Evolutionary conservation across 2,797 vertebrate species (phyloP), one percentile per base, ranked within the genome.

Genomic region (Sardinella longiceps): DNA sequence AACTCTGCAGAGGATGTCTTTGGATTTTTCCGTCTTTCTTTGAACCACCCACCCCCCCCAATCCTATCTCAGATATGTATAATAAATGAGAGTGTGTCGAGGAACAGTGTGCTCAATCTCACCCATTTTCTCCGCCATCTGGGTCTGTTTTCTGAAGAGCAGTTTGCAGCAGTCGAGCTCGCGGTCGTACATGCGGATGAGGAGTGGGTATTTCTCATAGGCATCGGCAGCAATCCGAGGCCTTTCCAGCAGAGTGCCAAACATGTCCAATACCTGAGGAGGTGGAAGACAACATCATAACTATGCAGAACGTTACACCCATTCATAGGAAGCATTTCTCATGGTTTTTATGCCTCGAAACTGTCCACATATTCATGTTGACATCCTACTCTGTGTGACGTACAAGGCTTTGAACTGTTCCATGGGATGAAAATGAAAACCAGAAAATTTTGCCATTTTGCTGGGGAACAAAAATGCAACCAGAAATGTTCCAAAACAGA

Each of bases 221-320:
- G 88, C 94, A 80, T 93, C 94, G 6, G 83, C 87, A 15, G 96
- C 96, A 20, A 99, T 87, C 10, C 95, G 51, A 0, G 97, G 96
- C 70, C 96, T 95, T 87, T 97, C 93, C 85, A 99, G 87, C 85
- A 99, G 94, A 87, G 88, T 94, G 33, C 94, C 96, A 53, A 98
- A 97, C 95, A 99, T 97, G 82, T 97, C 94, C 86, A 99, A 80
- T 46, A 99, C 87, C 98, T 99, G 92, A 18, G 7, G 85, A 43
- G 84, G 0, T 63, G 83, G 83, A 46, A 30, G 70, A 28, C 37
- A 51, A 39, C 18, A 81, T 81, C 18, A 48, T 48, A 70, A 84
- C 80, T 81, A 30, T 50, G 14, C 5, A 80, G 30, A 81, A 48
- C 20, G 1, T 53, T 20, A 53, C 15, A 53, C 51, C 51, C 20